These are phyloP conservation scores for Heliornis fulica DNA, from an alignment of 2,113 vertebrate genomes.

Conservation along the genomic window DNA sequence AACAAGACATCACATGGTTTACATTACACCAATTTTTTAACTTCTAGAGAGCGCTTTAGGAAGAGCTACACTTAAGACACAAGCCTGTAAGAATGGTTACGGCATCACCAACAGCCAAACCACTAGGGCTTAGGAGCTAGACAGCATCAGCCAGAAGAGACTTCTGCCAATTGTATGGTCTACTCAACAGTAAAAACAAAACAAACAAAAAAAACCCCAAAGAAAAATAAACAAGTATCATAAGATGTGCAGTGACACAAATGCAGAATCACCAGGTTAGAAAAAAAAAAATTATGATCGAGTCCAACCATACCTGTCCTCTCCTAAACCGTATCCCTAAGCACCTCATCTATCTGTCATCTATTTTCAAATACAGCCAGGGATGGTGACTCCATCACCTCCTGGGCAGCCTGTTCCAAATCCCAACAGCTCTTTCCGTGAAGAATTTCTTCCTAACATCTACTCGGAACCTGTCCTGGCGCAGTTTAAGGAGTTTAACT, in stretches of 20 bases:
- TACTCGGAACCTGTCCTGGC: too few relatives aligned
- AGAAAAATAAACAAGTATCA: accelerated
- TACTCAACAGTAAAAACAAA: not conserved
- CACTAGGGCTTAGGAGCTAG: not conserved
- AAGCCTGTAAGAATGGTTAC: not conserved
- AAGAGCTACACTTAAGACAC: not conserved
- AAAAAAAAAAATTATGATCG: too few relatives aligned
- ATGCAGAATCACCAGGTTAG: too few relatives aligned
- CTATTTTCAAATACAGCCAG: too few relatives aligned
- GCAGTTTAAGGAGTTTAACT: too few relatives aligned
- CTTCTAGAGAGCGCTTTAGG: not conserved
- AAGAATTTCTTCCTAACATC: too few relatives aligned
- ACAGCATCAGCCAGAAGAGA: not conserved
- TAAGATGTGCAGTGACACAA: not conserved
- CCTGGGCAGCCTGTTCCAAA: too few relatives aligned
- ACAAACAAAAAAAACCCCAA: not conserved
- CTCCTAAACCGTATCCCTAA: too few relatives aligned
- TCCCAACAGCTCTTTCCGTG: too few relatives aligned
- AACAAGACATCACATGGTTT: not conserved
- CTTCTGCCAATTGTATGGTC: not conserved
- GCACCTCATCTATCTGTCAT: too few relatives aligned
- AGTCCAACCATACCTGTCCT: too few relatives aligned
- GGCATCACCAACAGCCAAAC: not conserved
- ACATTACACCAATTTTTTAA: not conserved
- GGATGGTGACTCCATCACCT: too few relatives aligned